Conservation (phyloP, 2,113 vertebrate species). For the Riparia riparia region DNA sequence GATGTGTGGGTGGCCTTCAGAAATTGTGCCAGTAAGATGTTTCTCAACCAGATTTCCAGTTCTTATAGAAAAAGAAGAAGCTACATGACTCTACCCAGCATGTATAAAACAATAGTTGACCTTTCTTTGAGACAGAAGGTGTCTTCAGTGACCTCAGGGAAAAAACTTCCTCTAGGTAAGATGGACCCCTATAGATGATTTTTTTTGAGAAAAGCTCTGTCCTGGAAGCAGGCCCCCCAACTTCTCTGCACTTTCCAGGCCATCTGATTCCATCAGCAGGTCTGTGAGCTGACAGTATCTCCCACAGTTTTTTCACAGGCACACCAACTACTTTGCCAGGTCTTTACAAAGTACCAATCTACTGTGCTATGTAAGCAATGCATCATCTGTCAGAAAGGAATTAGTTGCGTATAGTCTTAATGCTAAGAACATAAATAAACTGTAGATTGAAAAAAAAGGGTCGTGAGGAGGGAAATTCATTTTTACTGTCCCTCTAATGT, state of each 20-base stretch:
- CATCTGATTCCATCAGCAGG: neutral
- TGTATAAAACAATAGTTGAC: neutral
- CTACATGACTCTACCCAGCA: neutral
- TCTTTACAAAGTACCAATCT: neutral
- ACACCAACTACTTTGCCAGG: neutral
- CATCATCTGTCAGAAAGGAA: neutral
- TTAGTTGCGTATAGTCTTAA: neutral
- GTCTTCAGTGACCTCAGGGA: neutral
- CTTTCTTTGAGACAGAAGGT: neutral
- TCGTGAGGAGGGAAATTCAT: neutral
- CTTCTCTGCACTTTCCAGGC: neutral
- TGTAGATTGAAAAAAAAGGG: neutral
- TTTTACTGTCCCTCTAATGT: neutral
- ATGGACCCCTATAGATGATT: neutral
- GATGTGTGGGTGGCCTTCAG: conserved; percentile 19
- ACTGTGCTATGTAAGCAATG: neutral
- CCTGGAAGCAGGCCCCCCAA: neutral
- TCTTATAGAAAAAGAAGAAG: neutral
- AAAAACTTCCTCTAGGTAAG: neutral
- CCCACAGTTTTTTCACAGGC: neutral
- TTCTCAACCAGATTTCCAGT: neutral
- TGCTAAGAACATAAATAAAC: neutral
- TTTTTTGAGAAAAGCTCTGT: neutral
- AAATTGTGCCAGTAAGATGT: neutral
- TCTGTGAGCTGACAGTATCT: neutral